phyloP scores from a whole-genome alignment of 2,888 invertebrate species.

The Drosophila atripex region DNA sequence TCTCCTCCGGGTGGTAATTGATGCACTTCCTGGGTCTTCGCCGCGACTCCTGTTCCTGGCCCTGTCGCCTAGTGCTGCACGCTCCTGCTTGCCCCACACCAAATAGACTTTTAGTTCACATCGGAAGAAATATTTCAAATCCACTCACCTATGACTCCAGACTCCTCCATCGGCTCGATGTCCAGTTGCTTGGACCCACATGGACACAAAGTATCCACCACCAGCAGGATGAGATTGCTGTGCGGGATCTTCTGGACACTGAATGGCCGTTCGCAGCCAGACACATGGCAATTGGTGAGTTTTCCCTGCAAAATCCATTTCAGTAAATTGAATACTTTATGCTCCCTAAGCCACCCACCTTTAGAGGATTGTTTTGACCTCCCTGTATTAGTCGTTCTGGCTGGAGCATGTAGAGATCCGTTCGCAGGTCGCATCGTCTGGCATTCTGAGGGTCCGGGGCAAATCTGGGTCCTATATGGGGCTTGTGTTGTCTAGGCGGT shows the following conservation, averaged over 20 bases:
- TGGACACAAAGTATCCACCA: slow-evolving; percentile 94
- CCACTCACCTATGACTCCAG: slow-evolving; percentile 85
- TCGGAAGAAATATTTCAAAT: accelerated
- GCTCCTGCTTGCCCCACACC: slow-evolving; percentile 76
- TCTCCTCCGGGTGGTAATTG: slow-evolving; percentile 94
- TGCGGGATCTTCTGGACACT: slow-evolving; percentile 96
- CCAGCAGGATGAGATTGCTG: slow-evolving; percentile 94
- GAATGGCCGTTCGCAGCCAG: slow-evolving; percentile 95
- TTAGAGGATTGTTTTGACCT: slow-evolving; percentile 92
- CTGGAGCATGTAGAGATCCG: slow-evolving; percentile 93
- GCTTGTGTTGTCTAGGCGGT: slow-evolving; percentile 81
- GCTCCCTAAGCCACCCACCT: slow-evolving; percentile 81
- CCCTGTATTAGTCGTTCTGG: slow-evolving; percentile 91
- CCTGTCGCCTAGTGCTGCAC: slow-evolving; percentile 85
- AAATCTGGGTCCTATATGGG: slow-evolving; percentile 82
- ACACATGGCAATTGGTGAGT: slow-evolving; percentile 93
- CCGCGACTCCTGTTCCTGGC: slow-evolving; percentile 88
- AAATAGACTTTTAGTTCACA: not conserved
- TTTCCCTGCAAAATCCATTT: slow-evolving; percentile 86
- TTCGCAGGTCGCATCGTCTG: slow-evolving; percentile 93
- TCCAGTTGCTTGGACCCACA: slow-evolving; percentile 94
- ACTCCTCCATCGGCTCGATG: slow-evolving; percentile 90
- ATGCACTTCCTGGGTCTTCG: slow-evolving; percentile 92
- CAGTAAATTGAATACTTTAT: not conserved
- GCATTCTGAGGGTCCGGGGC: slow-evolving; percentile 86